phyloP scores from a whole-genome alignment of 2,113 vertebrate genomes.

The Hippocampus mohnikei region DNA sequence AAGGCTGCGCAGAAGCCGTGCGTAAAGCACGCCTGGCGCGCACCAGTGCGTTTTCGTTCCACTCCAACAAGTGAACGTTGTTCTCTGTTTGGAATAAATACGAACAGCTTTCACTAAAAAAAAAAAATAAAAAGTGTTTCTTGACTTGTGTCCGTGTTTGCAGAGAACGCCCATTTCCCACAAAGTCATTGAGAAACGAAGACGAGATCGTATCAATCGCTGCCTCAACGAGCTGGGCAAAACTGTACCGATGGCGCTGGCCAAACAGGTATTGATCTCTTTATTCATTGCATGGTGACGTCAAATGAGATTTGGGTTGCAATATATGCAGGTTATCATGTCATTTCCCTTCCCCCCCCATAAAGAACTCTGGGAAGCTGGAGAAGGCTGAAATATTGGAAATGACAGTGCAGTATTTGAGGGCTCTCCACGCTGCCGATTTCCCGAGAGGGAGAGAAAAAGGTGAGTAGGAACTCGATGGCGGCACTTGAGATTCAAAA shows the following conservation, averaged over 20 bases:
- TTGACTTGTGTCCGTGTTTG: neutral
- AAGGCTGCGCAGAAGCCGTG: neutral
- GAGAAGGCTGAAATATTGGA: slow-evolving; percentile 98
- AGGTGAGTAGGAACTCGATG: slow-evolving; percentile 62
- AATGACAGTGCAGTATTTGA: slow-evolving; percentile 96
- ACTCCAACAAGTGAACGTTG: slow-evolving; percentile 16
- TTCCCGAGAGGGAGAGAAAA: slow-evolving; percentile 93
- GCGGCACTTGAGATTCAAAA: neutral
- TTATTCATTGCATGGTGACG: neutral
- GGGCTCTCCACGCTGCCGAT: slow-evolving; percentile 89
- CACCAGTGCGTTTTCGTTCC: slow-evolving; percentile 29
- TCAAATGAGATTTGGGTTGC: neutral
- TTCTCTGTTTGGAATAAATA: neutral
- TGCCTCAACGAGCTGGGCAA: slow-evolving; percentile 92
- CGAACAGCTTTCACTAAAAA: neutral
- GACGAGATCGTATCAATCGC: slow-evolving; percentile 92
- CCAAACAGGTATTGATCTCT: slow-evolving; percentile 83
- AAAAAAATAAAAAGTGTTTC: too few relatives aligned
- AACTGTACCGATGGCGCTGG: slow-evolving; percentile 94
- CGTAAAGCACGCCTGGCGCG: slow-evolving; percentile 5
- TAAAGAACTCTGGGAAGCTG: slow-evolving; percentile 91
- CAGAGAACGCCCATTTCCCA: slow-evolving; percentile 94
- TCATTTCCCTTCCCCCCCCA: neutral
- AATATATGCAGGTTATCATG: neutral
- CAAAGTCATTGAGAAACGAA: slow-evolving; percentile 95